These are phyloP conservation scores for Rhingia rostrata DNA, from an alignment of 2,888 invertebrate genomes.

Conservation along the genomic window DNA sequence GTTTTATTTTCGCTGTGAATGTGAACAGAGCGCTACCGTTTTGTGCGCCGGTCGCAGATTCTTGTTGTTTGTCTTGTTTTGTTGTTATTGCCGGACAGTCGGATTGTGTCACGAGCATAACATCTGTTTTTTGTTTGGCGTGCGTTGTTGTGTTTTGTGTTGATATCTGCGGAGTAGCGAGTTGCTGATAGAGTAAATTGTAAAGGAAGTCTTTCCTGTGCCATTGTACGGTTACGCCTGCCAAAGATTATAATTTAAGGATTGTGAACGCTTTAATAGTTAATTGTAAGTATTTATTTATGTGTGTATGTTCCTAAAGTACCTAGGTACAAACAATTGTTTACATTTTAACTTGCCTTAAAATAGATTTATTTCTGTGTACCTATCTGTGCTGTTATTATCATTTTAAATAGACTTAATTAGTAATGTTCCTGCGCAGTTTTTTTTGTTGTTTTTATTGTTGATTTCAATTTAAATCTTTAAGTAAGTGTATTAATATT, in stretches of 20 bases:
- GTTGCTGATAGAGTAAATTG: slow-evolving; percentile 7
- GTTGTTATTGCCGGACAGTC: slow-evolving; percentile 31
- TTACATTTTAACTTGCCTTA: slow-evolving; percentile 9
- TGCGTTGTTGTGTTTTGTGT: slow-evolving; percentile 42
- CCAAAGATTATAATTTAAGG: slow-evolving; percentile 27
- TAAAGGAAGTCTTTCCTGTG: slow-evolving; percentile 40
- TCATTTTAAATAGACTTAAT: slow-evolving; percentile 32
- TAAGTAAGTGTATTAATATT: no score
- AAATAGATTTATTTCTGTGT: slow-evolving; percentile 20
- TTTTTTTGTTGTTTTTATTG: neutral
- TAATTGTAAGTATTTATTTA: neutral
- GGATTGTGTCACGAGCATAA: slow-evolving; percentile 25
- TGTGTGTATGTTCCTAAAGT: neutral
- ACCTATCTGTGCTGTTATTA: neutral
- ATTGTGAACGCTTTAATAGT: neutral
- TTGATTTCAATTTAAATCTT: slow-evolving; percentile 2
- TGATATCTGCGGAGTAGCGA: slow-evolving; percentile 24
- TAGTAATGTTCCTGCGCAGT: slow-evolving; percentile 49
- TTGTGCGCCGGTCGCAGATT: slow-evolving; percentile 33
- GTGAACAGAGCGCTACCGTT: slow-evolving; percentile 50
- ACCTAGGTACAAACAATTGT: neutral
- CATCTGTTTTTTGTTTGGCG: slow-evolving; percentile 54
- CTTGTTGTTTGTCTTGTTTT: slow-evolving; percentile 49
- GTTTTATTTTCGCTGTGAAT: slow-evolving; percentile 20
- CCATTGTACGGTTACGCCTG: slow-evolving; percentile 9